These are phyloP conservation scores for Lepidurus arcticus DNA, from an alignment of 1,140 invertebrate species.

Conservation along the genomic window DNA sequence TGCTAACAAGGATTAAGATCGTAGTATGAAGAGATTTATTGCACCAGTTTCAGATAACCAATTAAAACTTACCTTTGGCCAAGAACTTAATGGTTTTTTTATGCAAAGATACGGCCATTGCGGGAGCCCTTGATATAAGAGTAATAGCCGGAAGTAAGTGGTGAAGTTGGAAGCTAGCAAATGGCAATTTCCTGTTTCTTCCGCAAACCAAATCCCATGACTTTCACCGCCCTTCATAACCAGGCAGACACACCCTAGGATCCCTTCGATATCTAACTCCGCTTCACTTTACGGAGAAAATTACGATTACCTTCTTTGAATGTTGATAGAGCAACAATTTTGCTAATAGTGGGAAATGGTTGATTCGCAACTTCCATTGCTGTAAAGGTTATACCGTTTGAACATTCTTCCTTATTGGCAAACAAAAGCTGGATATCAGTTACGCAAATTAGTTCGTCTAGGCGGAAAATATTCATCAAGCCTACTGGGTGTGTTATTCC, in stretches of 20 bases:
- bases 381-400: neutral
- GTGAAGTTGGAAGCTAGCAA: conserved; percentile 19
- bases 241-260: neutral
- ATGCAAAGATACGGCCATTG: conserved; percentile 25
- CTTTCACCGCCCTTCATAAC: conserved; percentile 8
- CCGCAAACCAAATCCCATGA: neutral
- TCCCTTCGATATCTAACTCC: neutral
- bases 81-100: conserved; percentile 6
- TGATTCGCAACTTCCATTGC: neutral
- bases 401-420: neutral
- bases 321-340: neutral
- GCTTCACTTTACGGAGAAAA: neutral
- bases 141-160: conserved; percentile 22
- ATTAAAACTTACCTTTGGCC: conserved; percentile 7
- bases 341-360: neutral
- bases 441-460: conserved; percentile 23
- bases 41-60: too few species aligned
- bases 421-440: neutral
- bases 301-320: neutral
- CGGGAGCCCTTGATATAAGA: conserved; percentile 23
- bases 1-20: neutral
- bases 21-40: neutral
- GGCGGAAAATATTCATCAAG: conserved; percentile 24
- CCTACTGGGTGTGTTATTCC: conserved; percentile 28
- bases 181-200: neutral